Evolutionary conservation across 2,797 vertebrate genomes (phyloP), one percentile per base, ranked within the genome.

Genomic region (Odontamblyopus rebecca): DNA sequence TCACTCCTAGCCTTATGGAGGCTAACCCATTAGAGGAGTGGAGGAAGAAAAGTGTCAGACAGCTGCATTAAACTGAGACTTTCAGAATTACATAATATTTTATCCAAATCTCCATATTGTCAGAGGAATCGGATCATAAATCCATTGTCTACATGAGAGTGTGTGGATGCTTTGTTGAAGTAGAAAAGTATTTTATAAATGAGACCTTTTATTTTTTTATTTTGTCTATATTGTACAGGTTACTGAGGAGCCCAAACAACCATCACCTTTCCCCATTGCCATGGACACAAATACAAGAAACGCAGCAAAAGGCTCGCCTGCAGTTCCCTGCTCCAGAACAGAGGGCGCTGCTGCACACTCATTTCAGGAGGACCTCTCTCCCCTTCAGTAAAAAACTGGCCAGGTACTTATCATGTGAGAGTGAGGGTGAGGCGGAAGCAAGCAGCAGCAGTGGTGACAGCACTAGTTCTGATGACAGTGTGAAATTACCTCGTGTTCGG

Each of bases 321-420:
- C 44, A 51, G 18, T 26, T 64, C 7, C 62, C 4, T 5, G n/a
- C 63, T 65, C 6, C 16, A 29, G 15, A 5, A 48, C 23, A 29
- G 44, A 51, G 63, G 63, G 23, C 63, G 5, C 41, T 66, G 63
- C 26, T 50, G 26, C 44, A 9, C 44, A n/a, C n/a, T n/a, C n/a
- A n/a, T n/a, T n/a, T n/a, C n/a, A 73, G 73, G 30, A 66, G 32
- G 9, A 61, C n/a, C n/a, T 26, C 2, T 5, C 18, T 53, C 30
- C 51, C 29, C n/a, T 15, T 50, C 44, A 48, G 4, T 48, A 26
- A 16, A 50, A 51, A 50, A n/a, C 63, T 66, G 23, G 11, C 4
- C 63, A 68, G 53, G 70, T 72, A 79, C 0, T 71, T 73, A 48
- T 48, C 44, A 72, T 81, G 70, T 62, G 44, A 67, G 72, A 82